These are phyloP conservation scores for Folsomia candida DNA, from an alignment of 2,888 invertebrate species.

Conservation along the genomic window DNA sequence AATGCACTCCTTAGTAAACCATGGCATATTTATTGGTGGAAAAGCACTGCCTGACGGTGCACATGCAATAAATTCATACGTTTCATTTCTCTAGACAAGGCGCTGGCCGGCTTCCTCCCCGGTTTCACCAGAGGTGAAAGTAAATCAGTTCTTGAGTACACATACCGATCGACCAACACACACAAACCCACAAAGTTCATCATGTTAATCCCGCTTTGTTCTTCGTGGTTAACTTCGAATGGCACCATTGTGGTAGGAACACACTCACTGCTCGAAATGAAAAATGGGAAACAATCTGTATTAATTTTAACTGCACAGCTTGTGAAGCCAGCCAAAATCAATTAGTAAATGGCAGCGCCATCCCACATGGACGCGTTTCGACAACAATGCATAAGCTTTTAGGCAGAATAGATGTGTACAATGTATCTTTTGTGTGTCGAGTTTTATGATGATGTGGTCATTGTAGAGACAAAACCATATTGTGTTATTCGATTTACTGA, in stretches of 20 bases:
- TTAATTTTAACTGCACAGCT: too few species aligned
- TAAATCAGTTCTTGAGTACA: background rate
- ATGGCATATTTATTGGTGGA: background rate
- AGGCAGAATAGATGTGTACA: background rate
- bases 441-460: background rate
- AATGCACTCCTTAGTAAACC: background rate
- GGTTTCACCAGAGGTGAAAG: background rate
- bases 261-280: too few species aligned
- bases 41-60: background rate
- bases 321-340: too few species aligned
- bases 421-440: background rate
- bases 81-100: slow-evolving; percentile 9
- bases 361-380: too few species aligned
- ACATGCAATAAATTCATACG: slow-evolving; percentile 9
- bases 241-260: background rate
- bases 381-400: background rate
- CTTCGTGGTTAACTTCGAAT: background rate
- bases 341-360: background rate
- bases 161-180: too few species aligned
- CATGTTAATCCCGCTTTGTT: background rate
- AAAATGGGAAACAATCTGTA: background rate
- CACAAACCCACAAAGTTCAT: background rate
- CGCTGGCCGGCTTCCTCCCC: background rate
- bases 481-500: too few species aligned
- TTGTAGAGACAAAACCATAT: too few species aligned